Evolutionary conservation across 2,888 invertebrate genomes (phyloP), one percentile per base, ranked within the genome.

Genomic region (Ctena decussata): DNA sequence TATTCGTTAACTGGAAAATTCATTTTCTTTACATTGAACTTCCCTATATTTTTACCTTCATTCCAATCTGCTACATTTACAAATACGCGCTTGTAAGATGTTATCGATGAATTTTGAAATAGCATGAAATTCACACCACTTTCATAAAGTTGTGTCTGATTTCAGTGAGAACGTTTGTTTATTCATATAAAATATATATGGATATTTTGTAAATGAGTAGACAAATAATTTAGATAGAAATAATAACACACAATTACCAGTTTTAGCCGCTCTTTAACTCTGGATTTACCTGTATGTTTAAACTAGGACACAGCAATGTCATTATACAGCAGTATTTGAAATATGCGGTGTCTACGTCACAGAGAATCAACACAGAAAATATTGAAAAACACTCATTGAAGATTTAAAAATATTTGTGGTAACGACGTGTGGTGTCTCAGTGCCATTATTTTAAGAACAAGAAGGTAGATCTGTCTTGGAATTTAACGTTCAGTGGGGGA

Each of bases 291-390:
- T 35, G 35, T 65, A 35, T 53, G 53, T 53, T 53, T 6, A 30
- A 65, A 65, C 65, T 65, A 65, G 65, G 65, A 65, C 65, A 65
- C 32, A 3, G 65, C 65, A 65, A 65, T 65, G 65, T 65, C 65
- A 65, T 35, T 57, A 57, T 57, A 57, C 57, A 27, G 57, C 57
- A 27, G 8, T 35, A 65, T 65, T 65, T 35, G 65, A 65, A 65
- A 65, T 65, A 65, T 65, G 65, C 35, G 24, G 30, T 32, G 65
- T 60, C 32, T 65, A 65, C 65, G 65, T 65, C 65, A 65, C 21
- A 35, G 35, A 35, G 35, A n/a, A n/a, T 35, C 65, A 65, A 65
- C 35, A 65, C 5, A 18, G 65, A 65, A 65, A 35, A 35, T 35
- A 35, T 15, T 35, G 35, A 35, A 60, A 60, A 27, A 24, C 27